phyloP scores from a whole-genome alignment of 2,797 vertebrate species.

The Semaprochilodus insignis region DNA sequence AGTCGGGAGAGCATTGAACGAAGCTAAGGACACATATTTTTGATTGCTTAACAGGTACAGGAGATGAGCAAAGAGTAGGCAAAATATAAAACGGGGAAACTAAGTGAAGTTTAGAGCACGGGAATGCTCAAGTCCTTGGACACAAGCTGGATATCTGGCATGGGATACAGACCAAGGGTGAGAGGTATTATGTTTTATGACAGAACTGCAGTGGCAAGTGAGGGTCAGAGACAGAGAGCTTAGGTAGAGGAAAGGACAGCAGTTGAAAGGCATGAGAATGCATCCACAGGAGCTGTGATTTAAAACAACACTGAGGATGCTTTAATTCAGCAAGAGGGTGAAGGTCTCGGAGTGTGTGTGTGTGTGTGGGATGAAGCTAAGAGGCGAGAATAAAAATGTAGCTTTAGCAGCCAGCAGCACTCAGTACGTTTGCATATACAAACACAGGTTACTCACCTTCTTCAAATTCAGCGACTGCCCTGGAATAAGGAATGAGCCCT shows the following conservation, averaged over 20 bases:
- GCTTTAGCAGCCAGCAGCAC: not conserved
- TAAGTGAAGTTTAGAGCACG: constrained; percentile 19
- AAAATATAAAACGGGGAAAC: constrained; percentile 10
- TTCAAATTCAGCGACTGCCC: constrained; percentile 10
- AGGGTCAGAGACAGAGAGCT: constrained; percentile 33
- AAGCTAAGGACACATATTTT: not conserved
- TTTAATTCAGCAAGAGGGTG: not conserved
- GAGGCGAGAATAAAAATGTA: not conserved
- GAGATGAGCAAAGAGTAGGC: not conserved
- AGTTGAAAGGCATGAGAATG: constrained; percentile 28
- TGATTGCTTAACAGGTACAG: not conserved
- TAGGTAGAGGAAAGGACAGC: constrained; percentile 5
- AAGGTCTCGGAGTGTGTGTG: constrained; percentile 52
- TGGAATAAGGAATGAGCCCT: not conserved
- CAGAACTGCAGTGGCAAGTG: constrained; percentile 23
- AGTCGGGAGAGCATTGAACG: not conserved
- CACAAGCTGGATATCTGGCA: constrained; percentile 15
- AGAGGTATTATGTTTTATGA: constrained; percentile 20
- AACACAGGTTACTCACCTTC: not conserved
- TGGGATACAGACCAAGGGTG: constrained; percentile 23
- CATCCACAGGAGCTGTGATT: not conserved
- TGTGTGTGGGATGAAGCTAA: constrained; percentile 53
- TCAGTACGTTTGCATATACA: constrained; percentile 10
- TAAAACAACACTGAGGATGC: not conserved
- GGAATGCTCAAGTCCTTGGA: constrained; percentile 10